Evolutionary conservation across 64 coral and sea anemone genomes (phyloP), one percentile per base, ranked within the genome.

Genomic region (Cladopsammia gracilis): DNA sequence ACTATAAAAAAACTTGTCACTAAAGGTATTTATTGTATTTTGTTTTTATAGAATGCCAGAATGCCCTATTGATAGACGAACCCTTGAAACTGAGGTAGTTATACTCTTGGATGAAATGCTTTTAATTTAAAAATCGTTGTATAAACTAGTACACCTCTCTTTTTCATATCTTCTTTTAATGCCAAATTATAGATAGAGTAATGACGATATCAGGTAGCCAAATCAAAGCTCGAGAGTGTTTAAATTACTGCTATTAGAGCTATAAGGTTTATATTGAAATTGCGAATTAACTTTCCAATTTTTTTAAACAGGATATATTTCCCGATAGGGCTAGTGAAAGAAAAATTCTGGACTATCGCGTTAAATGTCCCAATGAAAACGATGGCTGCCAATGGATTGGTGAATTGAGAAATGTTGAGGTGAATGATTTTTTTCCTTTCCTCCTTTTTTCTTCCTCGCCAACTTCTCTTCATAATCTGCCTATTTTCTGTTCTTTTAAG

Each of bases 381-480:
- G 14, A 44, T 73, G 71, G 71, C 43, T 73, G 71, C 44, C 71
- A 73, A 10, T 73, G 71, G 71, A 73, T 48, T 47, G 71, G 71
- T 7, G 71, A 73, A 48, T 12, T 73, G 44, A 45, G 71, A 16
- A 73, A 73, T 16, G 15, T 73, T 46, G 42, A 73, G 71, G 71
- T 73, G 8, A 11, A 64, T 64, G 18, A 64, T 18, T 64, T 64
- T n/a, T 15, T 19, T 3, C 4, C 14, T 64, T 18, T 64, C 18
- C 4, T 19, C 19, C 5, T 4, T 20, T 20, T 2, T 64, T 64
- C 1, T 46, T 43, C 5, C 44, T 48, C 11, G 14, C 26, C 8
- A 48, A 47, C 1, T 48, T 5, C 34, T 48, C 53, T 56, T 56
- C 12, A 1, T 10, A 56, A 56, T 1, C 53, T 56, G 3, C 7